Evolutionary conservation across 2,113 vertebrate species (phyloP), one percentile per base, ranked within the genome.

Genomic region (Labrus mixtus): DNA sequence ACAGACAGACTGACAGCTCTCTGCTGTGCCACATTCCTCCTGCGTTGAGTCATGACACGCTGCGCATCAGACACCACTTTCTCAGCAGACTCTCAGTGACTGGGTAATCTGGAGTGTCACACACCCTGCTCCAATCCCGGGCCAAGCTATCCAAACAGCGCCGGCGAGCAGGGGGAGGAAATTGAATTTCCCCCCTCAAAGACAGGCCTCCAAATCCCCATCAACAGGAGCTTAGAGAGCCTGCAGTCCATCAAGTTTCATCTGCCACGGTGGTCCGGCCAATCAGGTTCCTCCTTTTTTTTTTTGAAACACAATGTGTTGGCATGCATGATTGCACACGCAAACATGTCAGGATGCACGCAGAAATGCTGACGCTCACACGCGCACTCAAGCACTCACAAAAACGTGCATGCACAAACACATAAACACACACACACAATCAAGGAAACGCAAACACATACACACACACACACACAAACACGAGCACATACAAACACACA

Each of bases 201-300:
- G 89, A 90, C 82, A 87, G 83, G 81, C 90, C 75, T 79, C 86
- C 84, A 91, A 91, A 92, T 91, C 90, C 90, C 89, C 90, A 90
- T 91, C 90, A 93, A 92, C 87, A 82, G 86, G 82, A 90, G 90
- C 90, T 92, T 90, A 90, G 85, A 86, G 79, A 78, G 89, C 79
- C 91, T 92, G 92, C 83, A 90, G 84, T 90, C 92, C 90, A 90
- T 92, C 91, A 91, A 89, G 89, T 89, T 92, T 93, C 90, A 89
- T 91, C 91, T 87, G 89, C 86, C 77, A 79, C 81, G 89, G 91
- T 91, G 90, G 92, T 91, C 92, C 50, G 12, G 71, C 90, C 90
- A 91, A 91, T 87, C 85, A 89, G 89, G 71, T 86, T 76, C 76
- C 75, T 82, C 62, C 77, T 73, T 82, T 83, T 37, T 45, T 45